Conservation (phyloP, 2,888 invertebrate genomes). For the Troides oblongomaculatus region DNA sequence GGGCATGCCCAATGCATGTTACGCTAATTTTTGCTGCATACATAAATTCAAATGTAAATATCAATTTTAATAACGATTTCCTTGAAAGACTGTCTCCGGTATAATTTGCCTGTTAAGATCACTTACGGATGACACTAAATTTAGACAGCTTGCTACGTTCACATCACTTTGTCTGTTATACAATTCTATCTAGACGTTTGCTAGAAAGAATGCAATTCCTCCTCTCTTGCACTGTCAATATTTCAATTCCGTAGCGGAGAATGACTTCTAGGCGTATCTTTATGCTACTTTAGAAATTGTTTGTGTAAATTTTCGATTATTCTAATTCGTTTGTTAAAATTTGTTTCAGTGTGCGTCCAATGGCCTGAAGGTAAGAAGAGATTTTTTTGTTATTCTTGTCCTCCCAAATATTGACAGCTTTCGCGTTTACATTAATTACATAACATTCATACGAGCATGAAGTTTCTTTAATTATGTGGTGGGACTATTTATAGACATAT, state of each 20-base stretch:
- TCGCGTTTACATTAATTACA: slow-evolving; percentile 64
- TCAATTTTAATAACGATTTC: not conserved
- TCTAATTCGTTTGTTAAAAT: slow-evolving; percentile 45
- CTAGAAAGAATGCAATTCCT: slow-evolving; percentile 67
- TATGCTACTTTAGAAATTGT: slow-evolving; percentile 49
- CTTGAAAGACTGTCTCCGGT: slow-evolving; percentile 61
- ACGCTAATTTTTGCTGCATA: slow-evolving; percentile 15
- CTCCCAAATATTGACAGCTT: slow-evolving; percentile 59
- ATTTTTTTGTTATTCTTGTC: slow-evolving; percentile 41
- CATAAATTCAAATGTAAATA: slow-evolving; percentile 7
- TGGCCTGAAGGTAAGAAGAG: slow-evolving; percentile 91
- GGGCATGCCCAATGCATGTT: slow-evolving; percentile 25
- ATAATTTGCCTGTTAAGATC: slow-evolving; percentile 50
- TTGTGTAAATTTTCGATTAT: slow-evolving; percentile 1
- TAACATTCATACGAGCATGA: slow-evolving; percentile 76
- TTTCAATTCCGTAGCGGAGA: slow-evolving; percentile 69
- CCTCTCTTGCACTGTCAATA: slow-evolving; percentile 64
- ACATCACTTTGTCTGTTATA: slow-evolving; percentile 47
- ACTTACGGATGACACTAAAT: slow-evolving; percentile 53
- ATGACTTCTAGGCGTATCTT: slow-evolving; percentile 65
- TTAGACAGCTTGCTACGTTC: slow-evolving; percentile 66
- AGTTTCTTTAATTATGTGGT: slow-evolving; percentile 68
- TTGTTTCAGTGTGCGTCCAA: slow-evolving; percentile 93
- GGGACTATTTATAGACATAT: slow-evolving; percentile 52
- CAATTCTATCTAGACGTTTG: slow-evolving; percentile 53